Evolutionary conservation across 2,113 vertebrate species (phyloP).

Genomic region (Gobio gobio): DNA sequence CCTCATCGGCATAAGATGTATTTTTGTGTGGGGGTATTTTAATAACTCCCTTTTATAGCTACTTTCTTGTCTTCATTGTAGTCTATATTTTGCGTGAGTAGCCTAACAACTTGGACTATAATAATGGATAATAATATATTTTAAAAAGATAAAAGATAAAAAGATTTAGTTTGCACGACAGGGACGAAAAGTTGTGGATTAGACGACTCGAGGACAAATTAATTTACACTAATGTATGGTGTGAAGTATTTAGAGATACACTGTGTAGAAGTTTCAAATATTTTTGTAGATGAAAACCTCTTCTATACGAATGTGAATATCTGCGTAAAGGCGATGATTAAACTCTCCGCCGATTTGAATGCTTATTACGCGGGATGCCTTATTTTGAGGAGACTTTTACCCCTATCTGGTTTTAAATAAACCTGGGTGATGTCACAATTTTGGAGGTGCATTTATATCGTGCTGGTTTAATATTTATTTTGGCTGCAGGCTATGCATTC

Average conservation of each 20-base stretch:
- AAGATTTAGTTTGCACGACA: neutral
- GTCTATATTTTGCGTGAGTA: neutral
- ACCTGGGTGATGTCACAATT: neutral
- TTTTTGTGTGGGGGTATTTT: neutral
- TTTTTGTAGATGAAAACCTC: neutral
- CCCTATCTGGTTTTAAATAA: neutral
- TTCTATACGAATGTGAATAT: neutral
- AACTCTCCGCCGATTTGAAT: neutral
- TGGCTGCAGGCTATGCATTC: neutral
- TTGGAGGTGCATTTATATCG: neutral
- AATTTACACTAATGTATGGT: neutral
- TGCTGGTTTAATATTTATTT: constrained; percentile 12
- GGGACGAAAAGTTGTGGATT: neutral
- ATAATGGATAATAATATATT: no score
- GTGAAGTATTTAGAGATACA: neutral
- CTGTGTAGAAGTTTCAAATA: neutral
- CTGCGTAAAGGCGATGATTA: neutral
- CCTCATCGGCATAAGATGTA: neutral
- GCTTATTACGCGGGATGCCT: neutral
- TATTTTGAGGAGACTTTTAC: neutral
- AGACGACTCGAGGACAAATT: neutral
- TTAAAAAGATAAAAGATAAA: no score
- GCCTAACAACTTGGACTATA: neutral
- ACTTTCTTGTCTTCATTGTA: neutral
- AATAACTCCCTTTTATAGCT: neutral